These are phyloP conservation scores for Nothocercus julius DNA, from an alignment of 2,113 vertebrate species.

Conservation along the genomic window DNA sequence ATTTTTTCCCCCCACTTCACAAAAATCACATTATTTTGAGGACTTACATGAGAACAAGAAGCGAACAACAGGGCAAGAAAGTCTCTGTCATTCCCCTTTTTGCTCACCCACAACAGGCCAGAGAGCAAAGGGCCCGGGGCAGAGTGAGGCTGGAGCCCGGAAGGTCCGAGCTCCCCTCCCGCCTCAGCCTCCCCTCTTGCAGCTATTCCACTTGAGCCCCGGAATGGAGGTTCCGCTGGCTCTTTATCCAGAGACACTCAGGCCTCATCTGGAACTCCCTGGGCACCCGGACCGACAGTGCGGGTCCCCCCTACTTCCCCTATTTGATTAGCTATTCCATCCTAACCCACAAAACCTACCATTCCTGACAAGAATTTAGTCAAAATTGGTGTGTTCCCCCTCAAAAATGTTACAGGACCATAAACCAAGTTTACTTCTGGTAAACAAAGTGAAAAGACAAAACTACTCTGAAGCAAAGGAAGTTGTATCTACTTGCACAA, in stretches of 20 bases:
- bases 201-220: not conserved
- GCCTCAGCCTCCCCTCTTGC: not conserved
- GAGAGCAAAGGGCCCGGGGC: not conserved
- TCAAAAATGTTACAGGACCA: not conserved
- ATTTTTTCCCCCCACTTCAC: not conserved
- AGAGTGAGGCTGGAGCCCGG: not conserved
- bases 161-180: not conserved
- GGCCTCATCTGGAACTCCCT: not conserved
- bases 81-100: rapidly evolving
- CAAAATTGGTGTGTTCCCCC: not conserved
- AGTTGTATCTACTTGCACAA: not conserved
- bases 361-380: not conserved
- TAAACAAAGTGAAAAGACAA: not conserved
- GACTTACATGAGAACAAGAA: not conserved
- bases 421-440: not conserved
- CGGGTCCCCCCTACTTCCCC: not conserved
- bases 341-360: not conserved
- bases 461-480: not conserved
- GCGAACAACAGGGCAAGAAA: not conserved
- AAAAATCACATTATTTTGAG: not conserved
- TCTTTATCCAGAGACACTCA: not conserved
- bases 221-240: rapidly evolving
- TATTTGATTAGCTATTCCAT: not conserved
- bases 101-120: rapidly evolving
- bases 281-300: not conserved